Percentiles rank a stretch among this genome's conserved stretches.
These are phyloP conservation scores for Rhineura floridana DNA, from an alignment of 2,113 vertebrate species.

Conservation along the genomic window DNA sequence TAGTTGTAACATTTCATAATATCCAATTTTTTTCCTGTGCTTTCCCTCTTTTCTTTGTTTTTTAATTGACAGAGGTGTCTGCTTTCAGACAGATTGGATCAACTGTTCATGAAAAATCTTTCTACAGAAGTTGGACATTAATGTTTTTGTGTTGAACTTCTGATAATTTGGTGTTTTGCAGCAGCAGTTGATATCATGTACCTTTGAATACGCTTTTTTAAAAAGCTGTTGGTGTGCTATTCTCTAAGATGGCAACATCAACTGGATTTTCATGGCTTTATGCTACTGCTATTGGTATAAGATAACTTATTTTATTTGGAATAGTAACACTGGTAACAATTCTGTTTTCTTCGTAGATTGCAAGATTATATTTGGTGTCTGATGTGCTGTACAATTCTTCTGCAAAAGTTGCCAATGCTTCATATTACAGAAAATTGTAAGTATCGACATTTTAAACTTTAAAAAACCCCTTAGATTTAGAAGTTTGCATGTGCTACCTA, in stretches of 20 bases:
- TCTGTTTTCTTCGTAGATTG: conserved; percentile 83
- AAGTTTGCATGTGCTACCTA: neutral
- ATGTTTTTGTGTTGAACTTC: neutral
- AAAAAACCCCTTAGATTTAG: neutral
- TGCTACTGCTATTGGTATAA: neutral
- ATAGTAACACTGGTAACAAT: neutral
- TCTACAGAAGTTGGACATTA: neutral
- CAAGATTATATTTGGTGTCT: conserved; percentile 95
- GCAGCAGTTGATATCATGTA: neutral
- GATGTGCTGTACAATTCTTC: conserved; percentile 99
- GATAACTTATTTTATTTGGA: neutral
- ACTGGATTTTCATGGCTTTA: neutral
- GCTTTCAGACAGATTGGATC: neutral
- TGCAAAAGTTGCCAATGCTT: conserved; percentile 98
- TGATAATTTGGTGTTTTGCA: neutral
- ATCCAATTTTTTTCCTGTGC: neutral
- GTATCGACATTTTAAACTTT: conserved; percentile 67
- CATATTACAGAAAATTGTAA: conserved; percentile 99
- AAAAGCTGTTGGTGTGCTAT: neutral
- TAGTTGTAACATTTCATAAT: neutral
- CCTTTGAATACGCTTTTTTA: neutral
- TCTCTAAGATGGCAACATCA: neutral
- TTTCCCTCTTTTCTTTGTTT: neutral
- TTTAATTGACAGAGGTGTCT: neutral
- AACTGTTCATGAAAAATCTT: neutral